Base-by-base conservation (phyloP, 2,888 invertebrate genomes). In the Zaprionus lineosus region DNA sequence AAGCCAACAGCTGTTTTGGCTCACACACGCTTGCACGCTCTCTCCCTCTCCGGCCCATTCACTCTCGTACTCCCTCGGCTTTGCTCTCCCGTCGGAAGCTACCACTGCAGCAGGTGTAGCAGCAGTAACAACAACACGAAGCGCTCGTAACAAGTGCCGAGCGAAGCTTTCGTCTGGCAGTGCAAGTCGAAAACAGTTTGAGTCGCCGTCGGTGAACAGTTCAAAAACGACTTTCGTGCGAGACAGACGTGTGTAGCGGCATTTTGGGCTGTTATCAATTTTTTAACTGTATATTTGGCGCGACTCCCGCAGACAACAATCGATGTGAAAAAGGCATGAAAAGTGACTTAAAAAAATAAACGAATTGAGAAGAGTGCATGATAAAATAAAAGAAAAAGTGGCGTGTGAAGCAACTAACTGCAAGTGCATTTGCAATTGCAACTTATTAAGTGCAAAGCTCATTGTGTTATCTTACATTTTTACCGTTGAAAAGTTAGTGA, bases 191-290 rank as follows among this genome's bases (percentile, higher is more conserved):
- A 48, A 50, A 33, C 44, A 65, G 46, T 61, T 50, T 28, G 48
- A 52, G 44, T n/a, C 47, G 46, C 26, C 24, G 67, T 37, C 52
- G 55, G 21, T 56, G 67, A 64, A 72, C 69, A 87, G 84, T 86
- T 79, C 74, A 73, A 84, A 86, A 87, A 77, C 78, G 78, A 86
- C 81, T 73, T 79, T 87, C 86, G 86, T 84, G 79, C 82, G 82
- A 66, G 70, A 34, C 74, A 77, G 86, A 88, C 88, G 75, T 83
- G 56, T 46, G 31, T 37, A 47, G 57, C 24, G 56, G 48, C 53
- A n/a, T n/a, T 14, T 48, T 18, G 15, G 34, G 52, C 37, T 39
- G 19, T 44, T 40, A 19, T 24, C 9, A 34, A 37, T 51, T 59
- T 65, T 57, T 43, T 28, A 60, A 50, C 53, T 57, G 43, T 44